Percentiles rank a stretch among this genome's conserved stretches.
These are phyloP conservation scores for Cossypha niveicapilla DNA, from an alignment of 2,797 vertebrate species.

Conservation along the genomic window DNA sequence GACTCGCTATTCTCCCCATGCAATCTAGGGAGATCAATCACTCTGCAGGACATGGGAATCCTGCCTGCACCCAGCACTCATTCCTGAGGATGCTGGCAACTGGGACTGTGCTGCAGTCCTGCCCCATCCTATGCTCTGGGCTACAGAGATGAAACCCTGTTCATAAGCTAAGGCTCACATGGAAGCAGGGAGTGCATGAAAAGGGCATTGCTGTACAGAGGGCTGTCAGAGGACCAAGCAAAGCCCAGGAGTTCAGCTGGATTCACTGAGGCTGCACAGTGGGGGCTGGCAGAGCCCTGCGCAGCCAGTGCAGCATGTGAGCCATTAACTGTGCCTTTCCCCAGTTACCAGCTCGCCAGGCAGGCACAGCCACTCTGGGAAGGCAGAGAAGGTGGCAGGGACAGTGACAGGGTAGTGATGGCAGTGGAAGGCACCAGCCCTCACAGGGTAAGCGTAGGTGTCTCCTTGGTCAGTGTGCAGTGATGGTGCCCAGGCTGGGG, in stretches of 20 bases:
- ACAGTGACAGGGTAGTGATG: accelerated
- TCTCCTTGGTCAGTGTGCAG: accelerated
- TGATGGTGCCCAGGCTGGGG: background rate
- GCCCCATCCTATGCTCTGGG: background rate
- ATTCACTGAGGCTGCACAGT: background rate
- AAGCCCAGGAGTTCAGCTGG: background rate
- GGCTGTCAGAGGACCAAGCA: background rate
- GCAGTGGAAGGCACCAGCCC: accelerated
- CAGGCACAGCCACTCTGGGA: background rate
- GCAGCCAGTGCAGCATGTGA: background rate
- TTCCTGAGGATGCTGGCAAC: background rate
- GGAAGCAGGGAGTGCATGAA: background rate
- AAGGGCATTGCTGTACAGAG: background rate
- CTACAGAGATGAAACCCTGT: background rate
- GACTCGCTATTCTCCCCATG: accelerated
- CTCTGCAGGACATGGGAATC: background rate
- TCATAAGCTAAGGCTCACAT: background rate
- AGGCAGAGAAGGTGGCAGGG: background rate
- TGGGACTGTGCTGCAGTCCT: background rate
- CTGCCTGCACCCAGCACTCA: background rate
- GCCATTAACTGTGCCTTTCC: background rate
- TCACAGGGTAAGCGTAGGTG: accelerated
- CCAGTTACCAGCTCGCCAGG: background rate
- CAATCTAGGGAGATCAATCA: background rate
- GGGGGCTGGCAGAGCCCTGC: background rate